phyloP scores from a whole-genome alignment of 2,888 invertebrate species.

The Busseola fusca region DNA sequence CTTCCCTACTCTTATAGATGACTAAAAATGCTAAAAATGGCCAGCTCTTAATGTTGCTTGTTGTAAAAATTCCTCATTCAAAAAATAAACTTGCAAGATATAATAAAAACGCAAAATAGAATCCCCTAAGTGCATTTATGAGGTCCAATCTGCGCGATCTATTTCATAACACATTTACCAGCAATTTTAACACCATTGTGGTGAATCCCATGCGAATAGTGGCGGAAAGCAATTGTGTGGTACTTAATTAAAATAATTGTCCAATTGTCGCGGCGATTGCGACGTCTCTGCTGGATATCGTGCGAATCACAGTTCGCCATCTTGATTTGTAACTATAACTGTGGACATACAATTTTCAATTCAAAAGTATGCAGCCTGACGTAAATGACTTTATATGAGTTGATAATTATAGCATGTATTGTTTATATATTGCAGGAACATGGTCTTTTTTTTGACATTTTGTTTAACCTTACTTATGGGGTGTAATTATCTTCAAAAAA shows the following conservation, averaged over 20 bases:
- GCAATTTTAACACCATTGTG: conserved; percentile 61
- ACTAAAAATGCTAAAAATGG: not conserved
- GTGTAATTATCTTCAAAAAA: conserved; percentile 20
- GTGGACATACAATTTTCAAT: conserved; percentile 56
- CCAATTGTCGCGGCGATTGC: conserved; percentile 70
- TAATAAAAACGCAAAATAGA: not conserved
- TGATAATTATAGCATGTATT: conserved; percentile 30
- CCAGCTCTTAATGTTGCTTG: not conserved
- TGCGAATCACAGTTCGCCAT: conserved; percentile 69
- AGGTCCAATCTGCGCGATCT: conserved; percentile 49
- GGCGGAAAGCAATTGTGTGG: conserved; percentile 67
- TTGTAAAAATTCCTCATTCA: not conserved
- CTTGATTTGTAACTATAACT: conserved; percentile 65
- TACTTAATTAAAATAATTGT: conserved; percentile 78
- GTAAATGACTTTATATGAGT: conserved; percentile 55
- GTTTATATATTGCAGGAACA: conserved; percentile 20
- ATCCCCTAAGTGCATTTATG: conserved; percentile 11
- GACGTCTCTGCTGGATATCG: conserved; percentile 68
- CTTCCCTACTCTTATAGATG: not conserved
- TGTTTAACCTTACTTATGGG: conserved; percentile 16
- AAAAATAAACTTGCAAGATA: no score
- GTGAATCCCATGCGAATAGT: conserved; percentile 63
- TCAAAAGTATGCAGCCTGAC: conserved; percentile 36
- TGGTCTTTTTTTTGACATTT: conserved; percentile 32
- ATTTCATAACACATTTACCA: conserved; percentile 60